phyloP scores from a whole-genome alignment of 1,140 invertebrate species.

The Drosophila repletoides region DNA sequence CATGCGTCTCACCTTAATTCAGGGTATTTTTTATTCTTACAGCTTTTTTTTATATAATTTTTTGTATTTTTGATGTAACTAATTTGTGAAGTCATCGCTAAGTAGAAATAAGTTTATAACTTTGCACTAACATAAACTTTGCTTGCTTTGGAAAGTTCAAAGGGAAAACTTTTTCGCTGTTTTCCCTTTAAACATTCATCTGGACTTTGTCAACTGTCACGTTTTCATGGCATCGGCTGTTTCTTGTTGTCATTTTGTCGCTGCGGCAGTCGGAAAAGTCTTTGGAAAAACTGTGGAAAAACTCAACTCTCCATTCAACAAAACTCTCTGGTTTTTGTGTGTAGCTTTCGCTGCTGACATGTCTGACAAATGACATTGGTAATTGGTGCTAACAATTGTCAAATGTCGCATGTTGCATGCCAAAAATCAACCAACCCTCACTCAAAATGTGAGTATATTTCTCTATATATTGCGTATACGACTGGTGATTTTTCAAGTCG shows the following conservation, averaged over 20 bases:
- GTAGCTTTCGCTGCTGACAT: constrained; percentile 7
- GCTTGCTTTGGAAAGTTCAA: background rate
- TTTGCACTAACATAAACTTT: constrained; percentile 5
- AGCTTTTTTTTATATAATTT: background rate
- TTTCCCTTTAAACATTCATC: constrained; percentile 20
- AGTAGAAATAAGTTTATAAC: constrained; percentile 20
- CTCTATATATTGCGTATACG: constrained; percentile 5
- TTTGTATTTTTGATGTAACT: constrained; percentile 10
- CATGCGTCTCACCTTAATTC: no score
- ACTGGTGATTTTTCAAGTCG: background rate
- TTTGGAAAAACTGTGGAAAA: constrained; percentile 9
- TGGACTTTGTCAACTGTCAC: constrained; percentile 36
- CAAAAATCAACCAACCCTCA: constrained; percentile 4
- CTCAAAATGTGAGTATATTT: background rate
- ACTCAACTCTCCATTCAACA: background rate
- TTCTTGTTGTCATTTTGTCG: constrained; percentile 47
- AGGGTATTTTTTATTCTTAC: constrained; percentile 20
- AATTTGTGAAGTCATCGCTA: constrained; percentile 27
- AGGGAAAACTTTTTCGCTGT: constrained; percentile 19
- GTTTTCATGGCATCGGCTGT: constrained; percentile 39
- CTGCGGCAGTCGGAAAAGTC: background rate
- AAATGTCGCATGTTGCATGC: constrained; percentile 35
- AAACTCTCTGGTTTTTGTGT: background rate
- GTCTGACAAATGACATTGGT: constrained; percentile 59
- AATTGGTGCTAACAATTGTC: constrained; percentile 66